Base-by-base conservation (phyloP, 2,797 vertebrate genomes). In the Arremon aurantiirostris region DNA sequence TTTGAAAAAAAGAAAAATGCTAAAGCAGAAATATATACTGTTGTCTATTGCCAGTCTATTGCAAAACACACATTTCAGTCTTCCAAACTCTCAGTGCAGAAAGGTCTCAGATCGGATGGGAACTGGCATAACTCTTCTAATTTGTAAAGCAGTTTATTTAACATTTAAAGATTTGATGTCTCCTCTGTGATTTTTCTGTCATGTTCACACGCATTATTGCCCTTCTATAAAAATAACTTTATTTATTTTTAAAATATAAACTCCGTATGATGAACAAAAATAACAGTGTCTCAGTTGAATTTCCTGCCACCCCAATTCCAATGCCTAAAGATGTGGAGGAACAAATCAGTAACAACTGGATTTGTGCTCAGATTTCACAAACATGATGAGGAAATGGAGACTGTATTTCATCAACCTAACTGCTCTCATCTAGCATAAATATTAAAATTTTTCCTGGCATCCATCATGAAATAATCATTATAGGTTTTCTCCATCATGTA, bases 151-250 rank as follows among this genome's bases (percentile, higher is more conserved):
- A 86, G 46, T 86, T 93, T 94, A 93, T 89, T 96, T 88, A 87
- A 64, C 79, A 68, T 91, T 86, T 90, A 94, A 86, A 61, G 76
- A 95, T 85, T 96, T 93, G 44, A 94, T 94, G 73, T 91, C 50
- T 94, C 95, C 93, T 94, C 78, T 95, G 93, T 90, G 93, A 89
- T 92, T 91, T 73, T 90, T 87, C 77, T 87, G 78, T 81, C 94
- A 95, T 76, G 79, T 96, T 97, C 95, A 97, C 91, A 96, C 1
- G 18, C 64, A 22, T 95, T 94, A 92, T 71, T 96, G 92, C 35
- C 77, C 84, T 93, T 93, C 52, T 83, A 28, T 90, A 97, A 97
- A 97, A 96, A 81, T 93, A 93, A 90, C 85, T 96, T 72, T 90
- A 95, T 97, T 96, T 90, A 82, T 59, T 95, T 97, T 96, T 89